Evolutionary conservation across 2,888 invertebrate species (phyloP).

Genomic region (Archips xylosteana): DNA sequence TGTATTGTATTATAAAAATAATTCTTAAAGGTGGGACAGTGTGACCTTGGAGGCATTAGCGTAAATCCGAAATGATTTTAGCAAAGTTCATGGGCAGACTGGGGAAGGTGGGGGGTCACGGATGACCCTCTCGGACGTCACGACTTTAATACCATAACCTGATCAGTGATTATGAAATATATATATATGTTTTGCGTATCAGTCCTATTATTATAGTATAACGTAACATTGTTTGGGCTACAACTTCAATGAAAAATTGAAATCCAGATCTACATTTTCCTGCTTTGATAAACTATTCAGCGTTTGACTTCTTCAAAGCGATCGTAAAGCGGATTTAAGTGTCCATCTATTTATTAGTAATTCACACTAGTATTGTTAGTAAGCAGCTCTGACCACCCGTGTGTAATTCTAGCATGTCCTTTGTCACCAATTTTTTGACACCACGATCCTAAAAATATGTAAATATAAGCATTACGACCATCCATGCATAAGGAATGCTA

Average conservation of each 20-base stretch:
- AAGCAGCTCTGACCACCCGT: conserved; percentile 1
- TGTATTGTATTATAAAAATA: too few relatives aligned
- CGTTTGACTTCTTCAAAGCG: conserved; percentile 3
- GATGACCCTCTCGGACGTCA: conserved; percentile 2
- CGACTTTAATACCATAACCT: background rate
- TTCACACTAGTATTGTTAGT: background rate
- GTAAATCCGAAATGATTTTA: background rate
- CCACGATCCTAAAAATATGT: background rate
- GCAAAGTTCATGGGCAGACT: conserved; percentile 28
- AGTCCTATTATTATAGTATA: background rate
- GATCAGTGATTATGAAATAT: background rate
- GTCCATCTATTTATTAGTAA: background rate
- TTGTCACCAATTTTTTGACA: background rate
- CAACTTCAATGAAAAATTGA: background rate
- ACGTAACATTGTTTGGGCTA: background rate
- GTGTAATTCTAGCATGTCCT: background rate
- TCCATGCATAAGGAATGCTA: conserved; percentile 1
- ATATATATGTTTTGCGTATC: background rate
- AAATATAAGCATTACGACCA: background rate
- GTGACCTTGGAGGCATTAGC: conserved; percentile 16
- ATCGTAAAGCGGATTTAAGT: background rate
- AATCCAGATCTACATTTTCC: background rate
- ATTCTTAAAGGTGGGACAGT: background rate
- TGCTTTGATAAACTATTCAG: background rate
- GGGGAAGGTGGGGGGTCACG: background rate